A percentile compares a stretch with the other conserved stretches of the same genome.
These are phyloP conservation scores for Recurvirostra avosetta DNA, from an alignment of 2,113 vertebrate genomes.

Conservation along the genomic window DNA sequence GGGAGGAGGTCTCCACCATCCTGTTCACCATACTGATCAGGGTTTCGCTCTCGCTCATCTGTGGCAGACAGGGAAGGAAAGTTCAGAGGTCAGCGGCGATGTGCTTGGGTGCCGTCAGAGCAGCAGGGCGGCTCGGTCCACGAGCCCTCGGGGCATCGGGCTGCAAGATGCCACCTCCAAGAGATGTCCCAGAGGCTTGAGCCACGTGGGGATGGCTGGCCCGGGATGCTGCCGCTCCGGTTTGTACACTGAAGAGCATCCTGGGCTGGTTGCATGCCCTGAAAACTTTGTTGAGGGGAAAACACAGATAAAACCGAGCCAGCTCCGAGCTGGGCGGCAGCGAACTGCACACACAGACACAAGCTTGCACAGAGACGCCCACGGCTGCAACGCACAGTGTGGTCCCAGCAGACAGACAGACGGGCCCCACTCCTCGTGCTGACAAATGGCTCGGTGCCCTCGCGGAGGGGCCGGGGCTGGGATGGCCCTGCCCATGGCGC, in stretches of 20 bases:
- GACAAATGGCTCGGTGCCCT: not conserved
- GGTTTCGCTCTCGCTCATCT: constrained; percentile 88
- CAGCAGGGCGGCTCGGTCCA: rapidly evolving
- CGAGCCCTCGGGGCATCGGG: not conserved
- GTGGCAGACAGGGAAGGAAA: constrained; percentile 77
- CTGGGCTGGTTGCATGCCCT: not conserved
- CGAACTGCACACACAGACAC: not conserved
- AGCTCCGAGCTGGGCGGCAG: not conserved
- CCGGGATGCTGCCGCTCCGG: rapidly evolving
- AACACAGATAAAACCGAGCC: not conserved
- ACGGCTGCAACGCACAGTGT: not conserved
- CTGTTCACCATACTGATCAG: constrained; percentile 87
- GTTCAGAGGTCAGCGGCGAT: constrained; percentile 48
- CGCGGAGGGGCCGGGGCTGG: rapidly evolving
- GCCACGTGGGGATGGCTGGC: rapidly evolving
- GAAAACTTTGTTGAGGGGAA: not conserved
- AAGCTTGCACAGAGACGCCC: not conserved
- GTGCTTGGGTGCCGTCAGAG: not conserved
- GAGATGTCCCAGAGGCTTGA: not conserved
- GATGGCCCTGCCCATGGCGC: rapidly evolving
- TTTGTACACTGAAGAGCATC: not conserved
- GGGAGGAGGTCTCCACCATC: constrained; percentile 86
- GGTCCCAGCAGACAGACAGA: constrained; percentile 5
- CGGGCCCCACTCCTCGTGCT: not conserved
- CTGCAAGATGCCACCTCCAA: not conserved